Evolutionary conservation across 1,140 invertebrate genomes (phyloP), one percentile per base, ranked within the genome.

Genomic region (Microplitis demolitor): DNA sequence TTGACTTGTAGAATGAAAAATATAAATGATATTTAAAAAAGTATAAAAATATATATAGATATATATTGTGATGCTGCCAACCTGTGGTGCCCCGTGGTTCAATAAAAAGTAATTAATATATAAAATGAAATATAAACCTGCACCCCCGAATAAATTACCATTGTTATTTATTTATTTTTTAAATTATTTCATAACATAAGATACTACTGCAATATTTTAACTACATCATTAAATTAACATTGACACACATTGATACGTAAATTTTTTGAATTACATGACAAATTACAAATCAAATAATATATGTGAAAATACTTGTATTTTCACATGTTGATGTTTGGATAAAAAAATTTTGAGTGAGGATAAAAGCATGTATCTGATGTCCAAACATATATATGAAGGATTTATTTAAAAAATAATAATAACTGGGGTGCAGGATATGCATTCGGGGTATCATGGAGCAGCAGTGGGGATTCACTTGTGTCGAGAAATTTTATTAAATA

Each of bases 1-100:
- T 75, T 83, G 74, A 78, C 71, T 77, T 76, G 70, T 77, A 69
- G 72, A 67, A 74, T 71, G 39, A 45, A 45, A 24, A 24, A 45
- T 45, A 6, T 45, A 68, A 13, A 66, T n/a, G n/a, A n/a, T n/a
- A n/a, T n/a, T n/a, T n/a, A n/a, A n/a, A n/a, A n/a, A n/a, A n/a
- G n/a, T 60, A 68, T 16, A 69, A 51, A 51, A 69, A 51, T 61
- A 60, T 64, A 56, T 53, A 66, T n/a, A 58, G 8, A 54, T 66
- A 45, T 60, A 34, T 45, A 35, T 13, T 69, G 53, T 62, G 58
- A 72, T 69, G 71, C 72, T 74, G 75, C 70, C 39, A 71, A 56
- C 39, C 37, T 66, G 62, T 76, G 75, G 72, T 76, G 75, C 75
- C 69, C 63, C 75, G 75, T 75, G 74, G 70, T 63, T 58, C 16